Percentiles rank a stretch among this genome's conserved stretches.
Evolutionary conservation across 2,797 vertebrate genomes (phyloP).

Genomic region (Chiloscyllium punctatum): DNA sequence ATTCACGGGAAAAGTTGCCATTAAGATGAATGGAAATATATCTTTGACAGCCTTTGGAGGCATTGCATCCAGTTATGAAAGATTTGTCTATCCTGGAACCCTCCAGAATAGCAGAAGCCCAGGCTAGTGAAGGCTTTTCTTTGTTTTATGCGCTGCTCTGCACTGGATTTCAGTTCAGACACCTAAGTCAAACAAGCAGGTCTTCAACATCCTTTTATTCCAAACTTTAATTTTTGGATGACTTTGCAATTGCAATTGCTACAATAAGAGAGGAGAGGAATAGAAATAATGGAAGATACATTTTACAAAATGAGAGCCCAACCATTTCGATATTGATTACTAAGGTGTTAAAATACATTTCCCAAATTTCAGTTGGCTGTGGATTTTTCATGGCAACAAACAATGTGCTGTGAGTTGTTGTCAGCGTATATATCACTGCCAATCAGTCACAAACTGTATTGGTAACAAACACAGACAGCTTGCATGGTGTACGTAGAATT

Average conservation of each 20-base stretch:
- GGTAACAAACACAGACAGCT: not conserved
- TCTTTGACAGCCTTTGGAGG: slow-evolving; percentile 30
- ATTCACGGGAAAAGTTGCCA: slow-evolving; percentile 9
- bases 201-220: not conserved
- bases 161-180: not conserved
- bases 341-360: slow-evolving; percentile 14
- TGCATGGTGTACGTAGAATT: not conserved
- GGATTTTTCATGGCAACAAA: slow-evolving; percentile 18
- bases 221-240: not conserved
- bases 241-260: not conserved
- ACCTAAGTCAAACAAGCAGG: not conserved
- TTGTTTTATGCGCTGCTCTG: not conserved
- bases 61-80: not conserved
- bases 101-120: not conserved
- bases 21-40: slow-evolving; percentile 30
- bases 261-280: not conserved
- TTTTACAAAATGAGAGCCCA: not conserved
- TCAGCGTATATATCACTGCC: slow-evolving; percentile 18
- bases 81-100: slow-evolving; percentile 3
- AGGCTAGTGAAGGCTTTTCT: not conserved
- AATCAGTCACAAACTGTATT: slow-evolving; percentile 12
- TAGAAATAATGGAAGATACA: not conserved
- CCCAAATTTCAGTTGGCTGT: not conserved
- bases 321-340: not conserved
- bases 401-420: slow-evolving; percentile 8